Percentiles rank a stretch among this genome's conserved stretches.
Evolutionary conservation across 2,888 invertebrate species (phyloP).

Genomic region (Saturnia japonica): DNA sequence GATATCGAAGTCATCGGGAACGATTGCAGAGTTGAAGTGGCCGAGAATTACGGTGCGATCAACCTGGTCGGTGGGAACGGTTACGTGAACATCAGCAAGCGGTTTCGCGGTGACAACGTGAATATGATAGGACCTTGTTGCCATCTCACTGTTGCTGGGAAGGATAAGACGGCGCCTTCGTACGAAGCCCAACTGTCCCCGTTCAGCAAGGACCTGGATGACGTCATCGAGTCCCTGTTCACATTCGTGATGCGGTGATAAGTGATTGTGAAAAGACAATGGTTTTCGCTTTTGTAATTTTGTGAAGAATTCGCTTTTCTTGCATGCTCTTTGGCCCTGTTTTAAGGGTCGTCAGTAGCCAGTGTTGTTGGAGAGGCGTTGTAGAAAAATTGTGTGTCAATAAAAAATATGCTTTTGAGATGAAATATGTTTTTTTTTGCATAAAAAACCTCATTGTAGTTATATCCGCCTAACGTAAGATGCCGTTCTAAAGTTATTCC

Average conservation of each 20-base stretch:
- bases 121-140: slow-evolving; percentile 62
- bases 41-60: slow-evolving; percentile 63
- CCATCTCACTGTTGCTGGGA: slow-evolving; percentile 65
- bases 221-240: slow-evolving; percentile 75
- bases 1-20: slow-evolving; percentile 77
- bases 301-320: slow-evolving; percentile 30
- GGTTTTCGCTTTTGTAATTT: slow-evolving; percentile 34
- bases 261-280: slow-evolving; percentile 25
- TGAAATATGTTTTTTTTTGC: slow-evolving; percentile 1
- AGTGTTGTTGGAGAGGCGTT: slow-evolving; percentile 11
- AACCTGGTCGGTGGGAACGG: slow-evolving; percentile 70
- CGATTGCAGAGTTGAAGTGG: slow-evolving; percentile 67
- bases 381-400: slow-evolving; percentile 18
- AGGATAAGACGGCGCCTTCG: slow-evolving; percentile 55
- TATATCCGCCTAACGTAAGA: neutral
- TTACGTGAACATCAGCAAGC: slow-evolving; percentile 56
- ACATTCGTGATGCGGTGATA: slow-evolving; percentile 75
- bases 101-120: slow-evolving; percentile 66
- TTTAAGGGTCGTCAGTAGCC: slow-evolving; percentile 8
- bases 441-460: neutral
- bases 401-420: slow-evolving; percentile 22
- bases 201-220: slow-evolving; percentile 74
- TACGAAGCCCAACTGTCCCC: slow-evolving; percentile 73
- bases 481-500: slow-evolving; percentile 9
- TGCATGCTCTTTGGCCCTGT: neutral